Base-by-base conservation (phyloP, 2,113 vertebrate genomes). In the Coregonus clupeaformis region DNA sequence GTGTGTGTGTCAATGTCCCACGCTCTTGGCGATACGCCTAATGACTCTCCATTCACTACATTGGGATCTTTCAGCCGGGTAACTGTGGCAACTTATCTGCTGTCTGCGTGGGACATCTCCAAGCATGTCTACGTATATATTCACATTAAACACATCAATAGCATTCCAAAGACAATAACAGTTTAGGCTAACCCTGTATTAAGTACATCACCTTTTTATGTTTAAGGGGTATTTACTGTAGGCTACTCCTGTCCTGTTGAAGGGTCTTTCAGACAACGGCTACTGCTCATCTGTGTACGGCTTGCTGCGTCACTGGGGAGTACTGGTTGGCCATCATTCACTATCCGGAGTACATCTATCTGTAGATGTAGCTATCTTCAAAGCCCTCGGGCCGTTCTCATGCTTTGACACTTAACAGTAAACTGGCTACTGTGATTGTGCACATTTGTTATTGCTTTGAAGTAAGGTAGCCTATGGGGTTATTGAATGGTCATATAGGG, bases 11-110 rank as follows among this genome's bases (percentile, higher is more conserved):
- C 22, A 27, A 49, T 73, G 73, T 66, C 29, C 77, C 79, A 78
- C 77, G 79, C 65, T 78, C 73, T 74, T 92, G 90, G 90, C 87
- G 78, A 72, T 18, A 65, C 71, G 90, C 89, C 92, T 69, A 73
- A 32, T 63, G 80, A 78, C 80, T 85, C 86, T 74, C 77, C 73
- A 69, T 85, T 87, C 80, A 85, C 78, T 86, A 80, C 88, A 92
- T 83, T 85, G 82, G 70, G 74, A 87, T 83, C 85, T 89, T 85
- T 89, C 76, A 89, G 80, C 83, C 60, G 63, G 68, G 78, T 78
- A 75, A 81, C 77, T 85, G 74, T 81, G 71, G 75, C 75, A 71
- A 72, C 67, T 69, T 76, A 74, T 85, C 69, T 7, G 16, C 12
- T 68, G 72, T 65, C 32, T 72, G 72, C 25, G 69, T 83, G 71